Evolutionary conservation across 2,888 invertebrate species (phyloP).

Genomic region (Eutolmus rufibarbis): DNA sequence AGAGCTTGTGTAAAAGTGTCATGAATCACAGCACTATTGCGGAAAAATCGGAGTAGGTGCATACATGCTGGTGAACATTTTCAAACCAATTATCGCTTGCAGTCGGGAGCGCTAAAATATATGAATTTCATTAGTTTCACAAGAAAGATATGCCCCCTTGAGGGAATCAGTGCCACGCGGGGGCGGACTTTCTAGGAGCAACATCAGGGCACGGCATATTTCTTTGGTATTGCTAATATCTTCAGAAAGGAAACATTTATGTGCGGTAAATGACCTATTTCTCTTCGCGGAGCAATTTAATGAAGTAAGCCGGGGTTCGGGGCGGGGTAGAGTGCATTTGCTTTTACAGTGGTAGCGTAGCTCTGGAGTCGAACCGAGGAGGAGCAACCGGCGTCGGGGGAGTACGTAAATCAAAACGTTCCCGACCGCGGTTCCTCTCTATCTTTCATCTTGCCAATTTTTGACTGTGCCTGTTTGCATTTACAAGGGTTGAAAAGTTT

Average conservation of each 20-base stretch:
- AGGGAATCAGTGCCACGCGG: not conserved
- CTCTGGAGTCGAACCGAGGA: not conserved
- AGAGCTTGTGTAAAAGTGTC: not conserved
- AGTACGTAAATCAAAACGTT: not conserved
- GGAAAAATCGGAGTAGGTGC: not conserved
- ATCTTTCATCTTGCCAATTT: conserved; percentile 20
- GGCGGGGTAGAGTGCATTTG: not conserved
- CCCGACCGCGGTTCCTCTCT: not conserved
- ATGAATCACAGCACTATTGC: not conserved
- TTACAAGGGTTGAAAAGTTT: conserved; percentile 7
- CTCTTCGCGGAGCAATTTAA: not conserved
- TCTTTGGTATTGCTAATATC: not conserved
- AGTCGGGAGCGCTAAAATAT: not conserved
- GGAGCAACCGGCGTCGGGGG: not conserved
- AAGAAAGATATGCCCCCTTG: not conserved
- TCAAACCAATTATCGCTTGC: not conserved
- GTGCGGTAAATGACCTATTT: conserved; percentile 1
- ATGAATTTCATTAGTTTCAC: not conserved
- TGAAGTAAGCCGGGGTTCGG: not conserved
- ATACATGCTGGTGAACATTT: not conserved
- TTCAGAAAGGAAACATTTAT: not conserved
- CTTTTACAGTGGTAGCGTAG: not conserved
- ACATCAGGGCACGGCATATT: not conserved
- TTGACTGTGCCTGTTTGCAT: conserved; percentile 1
- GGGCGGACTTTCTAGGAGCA: not conserved